phyloP scores from a whole-genome alignment of 2,888 invertebrate species.

The Linnaemya vulpina region DNA sequence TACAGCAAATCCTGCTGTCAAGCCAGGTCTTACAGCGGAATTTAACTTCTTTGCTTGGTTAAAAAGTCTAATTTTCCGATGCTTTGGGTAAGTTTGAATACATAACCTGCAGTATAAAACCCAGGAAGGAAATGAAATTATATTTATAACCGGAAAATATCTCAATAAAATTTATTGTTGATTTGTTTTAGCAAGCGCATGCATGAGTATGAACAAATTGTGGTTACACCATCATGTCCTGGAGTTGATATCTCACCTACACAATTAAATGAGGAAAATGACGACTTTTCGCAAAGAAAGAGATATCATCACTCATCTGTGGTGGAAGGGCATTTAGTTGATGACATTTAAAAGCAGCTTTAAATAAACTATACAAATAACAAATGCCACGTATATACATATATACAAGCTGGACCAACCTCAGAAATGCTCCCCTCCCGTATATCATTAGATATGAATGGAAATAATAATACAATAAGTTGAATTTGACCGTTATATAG shows the following conservation, averaged over 20 bases:
- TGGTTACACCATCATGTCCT: constrained; percentile 92
- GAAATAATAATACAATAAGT: constrained; percentile 45
- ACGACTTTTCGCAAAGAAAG: constrained; percentile 95
- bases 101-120: not conserved
- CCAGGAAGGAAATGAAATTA: not conserved
- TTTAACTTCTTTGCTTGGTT: constrained; percentile 92
- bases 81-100: constrained; percentile 87
- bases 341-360: constrained; percentile 76
- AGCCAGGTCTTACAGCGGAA: constrained; percentile 93
- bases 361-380: not conserved
- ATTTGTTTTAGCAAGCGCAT: constrained; percentile 86
- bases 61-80: constrained; percentile 87
- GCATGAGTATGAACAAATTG: constrained; percentile 92
- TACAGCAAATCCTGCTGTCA: constrained; percentile 96
- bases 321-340: constrained; percentile 85
- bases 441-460: constrained; percentile 22
- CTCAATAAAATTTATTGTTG: not conserved
- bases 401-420: constrained; percentile 54
- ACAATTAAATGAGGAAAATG: constrained; percentile 96
- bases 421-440: constrained; percentile 26
- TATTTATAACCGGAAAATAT: not conserved
- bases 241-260: constrained; percentile 91
- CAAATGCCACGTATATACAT: constrained; percentile 24
- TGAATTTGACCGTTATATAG: constrained; percentile 58
- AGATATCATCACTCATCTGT: constrained; percentile 96